Base-by-base conservation (phyloP, 2,797 vertebrate species). In the Yasuhikotakia modesta region DNA sequence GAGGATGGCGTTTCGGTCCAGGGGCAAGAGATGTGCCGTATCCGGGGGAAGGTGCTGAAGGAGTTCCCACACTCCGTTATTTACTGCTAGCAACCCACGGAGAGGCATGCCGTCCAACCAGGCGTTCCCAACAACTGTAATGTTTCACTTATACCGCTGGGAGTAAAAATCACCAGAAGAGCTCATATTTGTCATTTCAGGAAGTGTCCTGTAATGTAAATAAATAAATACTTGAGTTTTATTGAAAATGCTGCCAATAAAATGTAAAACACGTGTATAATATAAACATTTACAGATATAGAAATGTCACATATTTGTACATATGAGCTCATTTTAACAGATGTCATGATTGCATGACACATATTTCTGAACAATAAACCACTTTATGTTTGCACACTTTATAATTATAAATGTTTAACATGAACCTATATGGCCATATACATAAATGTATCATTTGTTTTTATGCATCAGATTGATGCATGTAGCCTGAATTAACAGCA, bases 121-220 rank as follows among this genome's bases (percentile, higher is more conserved):
- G 73, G 75, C 78, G 84, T 75, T 81, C 81, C 74, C 57, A 1
- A 63, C 76, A 61, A 81, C 83, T 82, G 64, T 69, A 73, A 70
- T 84, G 81, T 86, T 82, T 87, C 85, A 86, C 63, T 84, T 81
- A 76, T 79, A 84, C 82, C 76, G 71, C 66, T 27, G 52, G 67
- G 66, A 35, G 60, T 73, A 79, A 73, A 86, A 89, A 85, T 21
- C 52, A 70, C 79, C 79, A 67, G 39, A 79, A 71, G 70, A 82
- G 80, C 79, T 67, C 65, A 76, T 63, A 84, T 81, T 81, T 86
- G 81, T 78, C 73, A 39, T 39, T 43, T 10, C 39, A 43, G 32
- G 6, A 3, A 43, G 39, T 43, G 32, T 39, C 35, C 39, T 43
- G 39, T 43, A 10, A 89, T 85, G 66, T 83, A 86, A 78, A 82